Percentiles rank a stretch among this genome's conserved stretches.
Evolutionary conservation across 2,113 vertebrate genomes (phyloP).

Genomic region (Ameiurus melas): DNA sequence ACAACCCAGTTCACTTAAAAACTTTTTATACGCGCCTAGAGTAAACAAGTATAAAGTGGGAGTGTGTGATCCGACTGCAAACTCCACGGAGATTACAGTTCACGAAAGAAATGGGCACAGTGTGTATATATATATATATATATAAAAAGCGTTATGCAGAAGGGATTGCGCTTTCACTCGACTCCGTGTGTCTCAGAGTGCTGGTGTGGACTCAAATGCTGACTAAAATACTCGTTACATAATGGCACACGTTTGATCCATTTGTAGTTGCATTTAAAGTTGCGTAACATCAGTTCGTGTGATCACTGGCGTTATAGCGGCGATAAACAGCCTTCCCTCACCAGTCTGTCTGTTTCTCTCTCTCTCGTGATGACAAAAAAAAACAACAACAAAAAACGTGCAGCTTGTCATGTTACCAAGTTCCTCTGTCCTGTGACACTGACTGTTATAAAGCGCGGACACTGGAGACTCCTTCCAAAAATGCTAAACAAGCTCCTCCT

Average conservation of each 20-base stretch:
- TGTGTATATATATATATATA: too few species aligned
- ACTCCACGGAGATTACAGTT: neutral
- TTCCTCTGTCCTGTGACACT: neutral
- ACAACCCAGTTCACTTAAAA: conserved; percentile 1
- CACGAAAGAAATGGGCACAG: neutral
- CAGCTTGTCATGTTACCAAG: neutral
- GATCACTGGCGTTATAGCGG: neutral
- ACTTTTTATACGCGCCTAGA: neutral
- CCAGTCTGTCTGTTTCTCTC: neutral
- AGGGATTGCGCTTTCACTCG: neutral
- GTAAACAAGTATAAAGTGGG: neutral
- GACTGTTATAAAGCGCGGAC: neutral
- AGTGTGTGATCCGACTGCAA: neutral
- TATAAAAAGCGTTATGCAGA: neutral
- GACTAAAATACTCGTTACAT: neutral
- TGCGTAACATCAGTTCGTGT: neutral
- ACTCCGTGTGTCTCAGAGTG: neutral
- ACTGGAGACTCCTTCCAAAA: neutral
- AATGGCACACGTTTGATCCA: neutral
- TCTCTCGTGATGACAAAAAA: neutral
- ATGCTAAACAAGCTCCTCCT: neutral
- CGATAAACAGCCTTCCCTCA: neutral
- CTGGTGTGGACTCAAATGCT: neutral
- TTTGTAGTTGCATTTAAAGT: neutral
- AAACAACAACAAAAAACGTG: neutral